Conservation (phyloP, 2,113 vertebrate species). For the Anolis carolinensis region DNA sequence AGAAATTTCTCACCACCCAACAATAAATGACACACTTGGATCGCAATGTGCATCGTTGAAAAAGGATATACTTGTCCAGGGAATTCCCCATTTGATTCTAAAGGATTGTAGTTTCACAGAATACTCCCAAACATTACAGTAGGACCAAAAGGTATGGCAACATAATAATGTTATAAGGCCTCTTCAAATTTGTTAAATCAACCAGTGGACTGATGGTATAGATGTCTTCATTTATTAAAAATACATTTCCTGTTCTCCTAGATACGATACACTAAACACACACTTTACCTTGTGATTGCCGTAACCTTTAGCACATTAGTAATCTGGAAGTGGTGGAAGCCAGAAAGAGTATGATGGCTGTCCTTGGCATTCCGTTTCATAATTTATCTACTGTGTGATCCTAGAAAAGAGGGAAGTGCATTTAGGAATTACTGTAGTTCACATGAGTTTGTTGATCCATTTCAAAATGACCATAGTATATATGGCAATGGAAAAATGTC, state of each 20-base stretch:
- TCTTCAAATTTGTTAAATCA: neutral
- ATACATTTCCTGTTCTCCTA: neutral
- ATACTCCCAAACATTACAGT: neutral
- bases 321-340: neutral
- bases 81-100: neutral
- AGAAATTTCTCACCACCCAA: neutral
- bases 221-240: neutral
- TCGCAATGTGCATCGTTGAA: neutral
- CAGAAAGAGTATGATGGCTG: neutral
- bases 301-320: neutral
- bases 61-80: neutral
- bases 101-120: neutral
- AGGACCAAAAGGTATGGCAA: neutral
- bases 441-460: neutral
- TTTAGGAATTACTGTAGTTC: neutral
- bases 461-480: neutral
- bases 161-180: neutral
- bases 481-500: too few relatives aligned
- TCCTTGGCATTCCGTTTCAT: neutral
- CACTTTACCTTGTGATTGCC: neutral
- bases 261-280: neutral
- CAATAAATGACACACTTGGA: neutral
- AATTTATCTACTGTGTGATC: neutral
- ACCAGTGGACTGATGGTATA: neutral
- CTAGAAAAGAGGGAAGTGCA: neutral